phyloP scores from a whole-genome alignment of 2,888 invertebrate species.

The Sphaerophoria taeniata region DNA sequence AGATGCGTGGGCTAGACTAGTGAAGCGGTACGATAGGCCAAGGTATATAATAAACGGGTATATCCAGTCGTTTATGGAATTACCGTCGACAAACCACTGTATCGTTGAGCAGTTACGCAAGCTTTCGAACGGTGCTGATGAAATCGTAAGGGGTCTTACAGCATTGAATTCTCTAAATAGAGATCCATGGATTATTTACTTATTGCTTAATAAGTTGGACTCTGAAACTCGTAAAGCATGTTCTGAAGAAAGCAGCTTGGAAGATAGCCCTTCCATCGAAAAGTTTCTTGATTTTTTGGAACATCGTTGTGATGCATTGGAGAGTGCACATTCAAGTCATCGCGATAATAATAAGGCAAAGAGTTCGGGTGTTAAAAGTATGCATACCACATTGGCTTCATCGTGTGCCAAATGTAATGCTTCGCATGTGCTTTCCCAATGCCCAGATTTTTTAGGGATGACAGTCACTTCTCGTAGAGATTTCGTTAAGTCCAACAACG shows the following conservation, averaged over 20 bases:
- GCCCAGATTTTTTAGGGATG: no score
- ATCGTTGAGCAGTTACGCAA: no score
- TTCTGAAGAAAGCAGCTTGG: constrained; percentile 24
- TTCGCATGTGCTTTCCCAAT: no score
- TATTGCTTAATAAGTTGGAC: neutral
- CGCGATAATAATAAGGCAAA: neutral
- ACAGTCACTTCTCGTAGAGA: no score
- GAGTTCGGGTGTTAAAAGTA: neutral
- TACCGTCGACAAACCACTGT: no score
- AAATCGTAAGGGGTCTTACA: no score
- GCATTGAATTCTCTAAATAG: no score
- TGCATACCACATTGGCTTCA: neutral
- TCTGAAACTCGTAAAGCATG: constrained; percentile 5
- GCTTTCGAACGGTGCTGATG: no score
- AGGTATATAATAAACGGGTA: constrained; percentile 27
- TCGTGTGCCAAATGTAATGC: no score
- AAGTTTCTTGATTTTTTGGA: constrained; percentile 40
- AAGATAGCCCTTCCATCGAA: constrained; percentile 12
- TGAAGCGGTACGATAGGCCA: constrained; percentile 31
- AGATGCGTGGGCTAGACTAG: neutral
- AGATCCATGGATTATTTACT: no score
- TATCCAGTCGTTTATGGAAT: constrained; percentile 13
- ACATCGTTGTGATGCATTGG: constrained; percentile 50
- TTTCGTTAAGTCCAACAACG: no score
- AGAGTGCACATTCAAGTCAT: constrained; percentile 14